Evolutionary conservation across 2,797 vertebrate species (phyloP).

Genomic region (Fringilla coelebs): DNA sequence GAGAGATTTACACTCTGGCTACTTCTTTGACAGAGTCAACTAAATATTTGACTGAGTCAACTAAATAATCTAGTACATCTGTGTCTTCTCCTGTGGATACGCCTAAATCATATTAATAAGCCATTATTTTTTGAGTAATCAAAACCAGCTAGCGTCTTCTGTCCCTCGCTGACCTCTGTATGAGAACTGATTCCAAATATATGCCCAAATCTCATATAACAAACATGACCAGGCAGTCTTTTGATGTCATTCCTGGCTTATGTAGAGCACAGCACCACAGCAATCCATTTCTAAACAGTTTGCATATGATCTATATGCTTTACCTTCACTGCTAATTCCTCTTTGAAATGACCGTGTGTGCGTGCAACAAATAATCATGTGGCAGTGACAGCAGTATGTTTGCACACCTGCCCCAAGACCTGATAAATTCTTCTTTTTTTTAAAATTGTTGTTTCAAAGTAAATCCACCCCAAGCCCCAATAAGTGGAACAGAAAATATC

Average conservation of each 20-base stretch:
- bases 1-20: background rate
- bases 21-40: background rate
- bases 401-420: background rate
- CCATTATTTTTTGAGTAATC: background rate
- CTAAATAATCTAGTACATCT: background rate
- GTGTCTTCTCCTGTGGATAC: background rate
- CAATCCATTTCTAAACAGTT: background rate
- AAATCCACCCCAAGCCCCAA: background rate
- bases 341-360: background rate
- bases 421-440: background rate
- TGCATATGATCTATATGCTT: background rate
- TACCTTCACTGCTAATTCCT: background rate
- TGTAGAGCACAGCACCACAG: background rate
- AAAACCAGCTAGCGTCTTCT: background rate
- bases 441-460: background rate
- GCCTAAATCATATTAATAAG: background rate
- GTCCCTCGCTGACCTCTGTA: background rate
- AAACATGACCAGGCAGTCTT: background rate
- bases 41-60: constrained; percentile 11
- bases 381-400: background rate
- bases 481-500: background rate
- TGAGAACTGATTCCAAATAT: background rate
- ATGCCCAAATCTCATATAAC: background rate
- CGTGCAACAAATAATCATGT: background rate
- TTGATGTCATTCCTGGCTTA: background rate